Base-by-base conservation (phyloP, 2,888 invertebrate species). In the Julus scandinavius region DNA sequence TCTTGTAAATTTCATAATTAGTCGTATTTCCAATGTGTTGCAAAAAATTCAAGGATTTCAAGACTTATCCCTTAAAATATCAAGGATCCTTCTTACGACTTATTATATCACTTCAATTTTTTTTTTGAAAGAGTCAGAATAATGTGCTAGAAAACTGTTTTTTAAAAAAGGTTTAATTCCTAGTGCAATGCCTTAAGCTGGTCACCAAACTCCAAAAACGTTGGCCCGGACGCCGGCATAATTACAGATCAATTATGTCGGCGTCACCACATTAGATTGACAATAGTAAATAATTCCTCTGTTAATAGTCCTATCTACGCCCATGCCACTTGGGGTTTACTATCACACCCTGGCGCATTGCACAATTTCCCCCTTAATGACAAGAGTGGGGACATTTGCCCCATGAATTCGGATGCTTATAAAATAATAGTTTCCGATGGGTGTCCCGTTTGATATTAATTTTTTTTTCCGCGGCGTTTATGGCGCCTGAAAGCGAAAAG, bases 331-430 rank as follows among this genome's bases (percentile, higher is more conserved):
- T 2, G 54, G 54, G 54, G 54, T 2, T 9, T 6, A n/a, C n/a
- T n/a, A n/a, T n/a, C n/a, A n/a, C n/a, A n/a, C n/a, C n/a, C 2
- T 13, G n/a, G n/a, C 7, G 49, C 6, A 7, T 63, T 63, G 63
- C 63, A 4, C 63, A 63, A 63, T 13, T 11, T n/a, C 63, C 63
- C 63, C 4, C n/a, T 20, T 2, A 54, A 58, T n/a, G 72, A 29
- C 29, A 72, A n/a, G n/a, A n/a, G 17, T 72, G 72, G 72, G 72
- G 72, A 72, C 72, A 72, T 72, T 72, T 54, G 54, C 54, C 54
- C 54, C 54, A 15, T 15, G 72, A 20, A 20, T 72, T 7, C 6
- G 72, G 72, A 72, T 72, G 72, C 72, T 29, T 11, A 29, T 29
- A 6, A 17, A 6, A 20, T 72, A 72, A 72, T 29, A 29, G 29